These are phyloP conservation scores for Beris morrisii DNA, from an alignment of 2,888 invertebrate genomes.

Conservation along the genomic window DNA sequence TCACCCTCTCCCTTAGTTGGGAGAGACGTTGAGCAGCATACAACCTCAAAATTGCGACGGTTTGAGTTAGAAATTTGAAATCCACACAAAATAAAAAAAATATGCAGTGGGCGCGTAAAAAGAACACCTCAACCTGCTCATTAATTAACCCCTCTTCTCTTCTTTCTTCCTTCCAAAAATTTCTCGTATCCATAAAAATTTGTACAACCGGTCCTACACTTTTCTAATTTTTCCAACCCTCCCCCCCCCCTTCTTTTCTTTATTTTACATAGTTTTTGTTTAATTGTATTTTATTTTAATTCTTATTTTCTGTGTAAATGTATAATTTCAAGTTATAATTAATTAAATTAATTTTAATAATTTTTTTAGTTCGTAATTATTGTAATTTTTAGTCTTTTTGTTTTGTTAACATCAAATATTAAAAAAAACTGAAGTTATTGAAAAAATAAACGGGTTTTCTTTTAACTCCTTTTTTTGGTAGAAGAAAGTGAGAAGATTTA, in stretches of 20 bases:
- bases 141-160: neutral
- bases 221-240: no score
- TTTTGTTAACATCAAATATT: slow-evolving; percentile 31
- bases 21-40: slow-evolving; percentile 66
- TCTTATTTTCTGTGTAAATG: slow-evolving; percentile 25
- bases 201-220: no score
- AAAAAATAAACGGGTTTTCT: neutral
- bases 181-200: no score
- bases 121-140: neutral
- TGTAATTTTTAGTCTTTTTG: slow-evolving; percentile 12
- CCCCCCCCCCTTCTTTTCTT: neutral
- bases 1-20: slow-evolving; percentile 65
- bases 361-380: slow-evolving; percentile 1
- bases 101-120: slow-evolving; percentile 4
- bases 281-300: neutral
- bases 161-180: no score
- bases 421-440: slow-evolving; percentile 30
- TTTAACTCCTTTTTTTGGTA: no score
- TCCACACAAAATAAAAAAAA: slow-evolving; percentile 19
- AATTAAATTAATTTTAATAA: slow-evolving; percentile 26
- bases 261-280: neutral
- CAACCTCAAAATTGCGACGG: slow-evolving; percentile 62
- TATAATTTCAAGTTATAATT: slow-evolving; percentile 27
- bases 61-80: slow-evolving; percentile 61
- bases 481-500: no score